Percentiles rank a stretch among this genome's conserved stretches.
phyloP scores from a whole-genome alignment of 2,888 invertebrate genomes.

The Torymus tubicola region DNA sequence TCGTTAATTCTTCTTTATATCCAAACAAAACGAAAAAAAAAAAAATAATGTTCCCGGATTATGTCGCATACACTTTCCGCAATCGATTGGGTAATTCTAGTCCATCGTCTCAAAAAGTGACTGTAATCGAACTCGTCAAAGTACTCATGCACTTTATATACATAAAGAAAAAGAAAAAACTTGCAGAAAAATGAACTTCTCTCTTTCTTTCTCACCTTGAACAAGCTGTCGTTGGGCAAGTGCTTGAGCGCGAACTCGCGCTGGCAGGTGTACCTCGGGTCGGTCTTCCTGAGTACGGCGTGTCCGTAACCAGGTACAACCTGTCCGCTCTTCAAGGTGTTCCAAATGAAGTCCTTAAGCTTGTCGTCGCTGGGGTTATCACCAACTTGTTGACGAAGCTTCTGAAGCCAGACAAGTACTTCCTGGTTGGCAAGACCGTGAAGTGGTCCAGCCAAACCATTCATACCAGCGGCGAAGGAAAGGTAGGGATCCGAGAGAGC shows the following conservation, averaged over 20 bases:
- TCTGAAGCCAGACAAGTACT: conserved; percentile 93
- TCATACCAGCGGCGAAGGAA: conserved; percentile 94
- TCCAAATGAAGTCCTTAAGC: conserved; percentile 97
- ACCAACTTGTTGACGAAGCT: conserved; percentile 90
- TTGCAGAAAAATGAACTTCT: too few species aligned
- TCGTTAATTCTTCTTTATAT: too few species aligned
- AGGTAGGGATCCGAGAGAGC: conserved; percentile 96
- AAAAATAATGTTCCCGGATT: too few species aligned
- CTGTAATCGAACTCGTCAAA: too few species aligned
- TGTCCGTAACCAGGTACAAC: conserved; percentile 99
- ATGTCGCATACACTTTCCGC: too few species aligned
- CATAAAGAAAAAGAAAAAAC: too few species aligned
- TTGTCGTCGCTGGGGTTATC: conserved; percentile 92
- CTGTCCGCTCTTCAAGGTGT: conserved; percentile 95
- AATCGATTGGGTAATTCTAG: too few species aligned
- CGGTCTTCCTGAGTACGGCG: conserved; percentile 96
- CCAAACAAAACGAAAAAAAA: too few species aligned
- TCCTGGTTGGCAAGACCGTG: conserved; percentile 98
- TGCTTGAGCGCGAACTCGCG: conserved; percentile 96
- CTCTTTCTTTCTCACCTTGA: conserved; percentile 80
- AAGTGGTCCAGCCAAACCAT: conserved; percentile 95
- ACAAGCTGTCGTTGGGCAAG: conserved; percentile 92
- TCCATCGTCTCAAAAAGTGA: too few species aligned
- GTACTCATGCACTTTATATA: too few species aligned
- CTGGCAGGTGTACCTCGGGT: conserved; percentile 94